Evolutionary conservation across 2,113 vertebrate species (phyloP).

Genomic region (Cyphomyrus discorhynchus): DNA sequence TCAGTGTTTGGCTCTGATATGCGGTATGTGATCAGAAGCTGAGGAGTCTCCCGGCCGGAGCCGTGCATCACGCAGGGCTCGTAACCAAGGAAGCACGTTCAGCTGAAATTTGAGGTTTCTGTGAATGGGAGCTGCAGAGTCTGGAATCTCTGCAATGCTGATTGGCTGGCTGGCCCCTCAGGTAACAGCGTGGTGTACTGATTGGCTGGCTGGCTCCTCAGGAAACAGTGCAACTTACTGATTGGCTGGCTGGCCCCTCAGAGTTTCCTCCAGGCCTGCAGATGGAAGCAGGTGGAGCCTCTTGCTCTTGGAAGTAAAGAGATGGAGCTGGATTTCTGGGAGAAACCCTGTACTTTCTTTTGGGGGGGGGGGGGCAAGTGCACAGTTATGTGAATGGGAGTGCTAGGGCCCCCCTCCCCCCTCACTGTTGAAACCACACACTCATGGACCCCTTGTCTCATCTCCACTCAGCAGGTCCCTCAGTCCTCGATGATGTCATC

Average conservation of each 20-base stretch:
- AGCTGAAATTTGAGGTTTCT: neutral
- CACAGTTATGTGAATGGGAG: neutral
- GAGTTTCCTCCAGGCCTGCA: neutral
- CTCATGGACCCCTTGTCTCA: neutral
- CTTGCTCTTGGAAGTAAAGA: neutral
- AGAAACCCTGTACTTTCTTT: neutral
- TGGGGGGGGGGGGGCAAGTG: neutral
- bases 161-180: neutral
- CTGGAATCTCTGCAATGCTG: neutral
- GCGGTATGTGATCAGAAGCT: neutral
- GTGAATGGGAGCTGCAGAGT: neutral
- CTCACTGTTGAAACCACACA: neutral
- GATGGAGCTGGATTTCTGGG: neutral
- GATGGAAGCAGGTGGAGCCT: neutral
- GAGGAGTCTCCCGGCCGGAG: neutral
- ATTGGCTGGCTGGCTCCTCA: neutral
- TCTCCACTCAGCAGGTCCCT: slow-evolving; percentile 60
- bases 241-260: neutral
- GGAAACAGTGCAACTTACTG: neutral
- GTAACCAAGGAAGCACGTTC: neutral
- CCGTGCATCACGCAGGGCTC: neutral
- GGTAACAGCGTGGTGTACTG: neutral
- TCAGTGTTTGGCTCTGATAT: neutral
- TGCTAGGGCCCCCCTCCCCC: neutral
- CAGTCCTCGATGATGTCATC: slow-evolving; percentile 84